A percentile compares a stretch with the other conserved stretches of the same genome.
phyloP scores from a whole-genome alignment of 2,797 vertebrate genomes.

The Propithecus deckenii region DNA sequence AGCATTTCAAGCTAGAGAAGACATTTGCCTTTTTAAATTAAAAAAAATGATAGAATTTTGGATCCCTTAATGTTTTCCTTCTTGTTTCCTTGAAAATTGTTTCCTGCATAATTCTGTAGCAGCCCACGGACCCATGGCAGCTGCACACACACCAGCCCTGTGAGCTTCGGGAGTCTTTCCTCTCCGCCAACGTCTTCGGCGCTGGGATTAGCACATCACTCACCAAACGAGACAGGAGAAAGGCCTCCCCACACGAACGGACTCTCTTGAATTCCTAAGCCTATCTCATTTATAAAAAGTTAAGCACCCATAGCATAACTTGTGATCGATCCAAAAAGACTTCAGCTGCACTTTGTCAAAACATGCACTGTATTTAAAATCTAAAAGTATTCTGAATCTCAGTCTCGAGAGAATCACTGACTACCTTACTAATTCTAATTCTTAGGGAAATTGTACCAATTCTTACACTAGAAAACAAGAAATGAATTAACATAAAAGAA shows the following conservation, averaged over 20 bases:
- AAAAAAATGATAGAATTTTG: slow-evolving; percentile 42
- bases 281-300: slow-evolving; percentile 72
- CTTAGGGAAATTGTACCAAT: slow-evolving; percentile 49
- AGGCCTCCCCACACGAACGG: neutral
- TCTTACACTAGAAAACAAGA: slow-evolving; percentile 74
- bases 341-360: slow-evolving; percentile 77
- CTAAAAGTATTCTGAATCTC: slow-evolving; percentile 73
- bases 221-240: slow-evolving; percentile 59
- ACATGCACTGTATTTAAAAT: slow-evolving; percentile 63
- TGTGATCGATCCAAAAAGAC: slow-evolving; percentile 69
- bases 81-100: slow-evolving; percentile 40
- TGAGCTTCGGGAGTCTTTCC: neutral
- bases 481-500: slow-evolving; percentile 69
- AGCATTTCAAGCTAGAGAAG: slow-evolving; percentile 24
- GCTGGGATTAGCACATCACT: slow-evolving; percentile 52
- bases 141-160: neutral
- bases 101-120: neutral
- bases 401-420: slow-evolving; percentile 54
- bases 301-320: slow-evolving; percentile 74
- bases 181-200: neutral
- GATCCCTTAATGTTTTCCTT: neutral
- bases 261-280: slow-evolving; percentile 56
- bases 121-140: neutral
- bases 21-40: slow-evolving; percentile 4
- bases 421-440: slow-evolving; percentile 56